Base-by-base conservation (phyloP, 2,888 invertebrate genomes). In the Drosophila subquinaria region DNA sequence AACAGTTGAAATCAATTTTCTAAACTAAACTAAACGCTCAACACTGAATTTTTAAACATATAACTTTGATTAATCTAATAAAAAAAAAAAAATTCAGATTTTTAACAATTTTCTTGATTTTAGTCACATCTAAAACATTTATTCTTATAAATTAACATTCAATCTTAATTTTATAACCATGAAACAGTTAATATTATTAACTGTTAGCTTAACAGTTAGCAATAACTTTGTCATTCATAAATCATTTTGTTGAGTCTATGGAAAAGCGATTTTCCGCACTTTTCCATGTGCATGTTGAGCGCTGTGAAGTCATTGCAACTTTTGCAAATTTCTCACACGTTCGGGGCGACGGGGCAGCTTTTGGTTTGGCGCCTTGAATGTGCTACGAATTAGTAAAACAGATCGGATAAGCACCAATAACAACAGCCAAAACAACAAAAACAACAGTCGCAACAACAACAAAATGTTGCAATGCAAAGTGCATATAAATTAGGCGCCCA, bases 321-420 rank as follows among this genome's bases (percentile, higher is more conserved):
- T 20, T 43, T 79, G 79, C 70, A 48, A 60, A 81, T 81, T 80
- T 80, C 76, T 72, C 64, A 83, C 83, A 82, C 79, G 85, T 80
- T 82, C 70, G 69, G 13, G 76, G 72, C 72, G 79, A 53, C 55
- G 69, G 56, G 57, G 64, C 61, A 68, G 75, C 62, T 82, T 81
- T 81, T 76, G 65, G 73, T 84, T 84, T 78, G 76, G 88, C 90
- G 90, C 90, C 90, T 81, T 56, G 81, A 89, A 89, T 85, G 89
- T 86, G 90, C 83, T 59, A 82, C 86, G 79, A 86, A 90, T 91
- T 90, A 88, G 82, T 86, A 83, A 91, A 88, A 86, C 79, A 88
- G 91, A 91, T 91, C 90, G 90, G 84, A 90, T 91, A 91, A 90
- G 88, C 81, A 78, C 79, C 64, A 65, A 76, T 20, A 48, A 53